Evolutionary conservation across 1,140 invertebrate genomes (phyloP), one percentile per base, ranked within the genome.

Genomic region (Psix sp.): DNA sequence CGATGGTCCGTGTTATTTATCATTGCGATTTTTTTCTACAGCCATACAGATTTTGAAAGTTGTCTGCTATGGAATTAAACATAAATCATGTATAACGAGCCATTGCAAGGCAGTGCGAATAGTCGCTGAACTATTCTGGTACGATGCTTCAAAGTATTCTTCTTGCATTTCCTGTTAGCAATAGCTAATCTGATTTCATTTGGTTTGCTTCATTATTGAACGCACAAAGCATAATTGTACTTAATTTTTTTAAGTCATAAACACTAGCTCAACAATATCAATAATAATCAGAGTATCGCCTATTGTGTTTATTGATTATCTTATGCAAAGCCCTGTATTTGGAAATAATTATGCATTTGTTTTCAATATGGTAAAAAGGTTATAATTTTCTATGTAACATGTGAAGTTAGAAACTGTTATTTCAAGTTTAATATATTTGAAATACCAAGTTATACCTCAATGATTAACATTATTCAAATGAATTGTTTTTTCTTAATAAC

Each of bases 71-170:
- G 79, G 78, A 77, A 80, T 81, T 80, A 80, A 80, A 77, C 73
- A 81, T 81, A 81, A 81, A 81, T 81, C 80, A 81, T 46, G 65
- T 72, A 80, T 81, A 81, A 81, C 77, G 74, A 80, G 73, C 60
- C n/a, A 59, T 43, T 48, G 49, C 54, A 45, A 62, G 16, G 49
- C 36, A 51, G 35, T 38, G 38, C 42, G 29, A 49, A 59, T 51
- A 63, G 51, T 54, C 59, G 42, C 42, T 26, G 39, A 3, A 70
- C 63, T 75, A 60, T 62, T 18, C 39, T 65, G 17, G 14, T 48
- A 45, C 43, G 17, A 57, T 16, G 43, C 2, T 11, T 20, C 38
- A 38, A 57, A 29, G 39, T 40, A 40, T 66, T 72, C 71, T 71
- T 56, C 39, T 51, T 42, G 65, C 45, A 56, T 45, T 65, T 51